Percentiles rank a stretch among this genome's conserved stretches.
phyloP scores from a whole-genome alignment of 2,888 invertebrate species.

The Clanis bilineata region DNA sequence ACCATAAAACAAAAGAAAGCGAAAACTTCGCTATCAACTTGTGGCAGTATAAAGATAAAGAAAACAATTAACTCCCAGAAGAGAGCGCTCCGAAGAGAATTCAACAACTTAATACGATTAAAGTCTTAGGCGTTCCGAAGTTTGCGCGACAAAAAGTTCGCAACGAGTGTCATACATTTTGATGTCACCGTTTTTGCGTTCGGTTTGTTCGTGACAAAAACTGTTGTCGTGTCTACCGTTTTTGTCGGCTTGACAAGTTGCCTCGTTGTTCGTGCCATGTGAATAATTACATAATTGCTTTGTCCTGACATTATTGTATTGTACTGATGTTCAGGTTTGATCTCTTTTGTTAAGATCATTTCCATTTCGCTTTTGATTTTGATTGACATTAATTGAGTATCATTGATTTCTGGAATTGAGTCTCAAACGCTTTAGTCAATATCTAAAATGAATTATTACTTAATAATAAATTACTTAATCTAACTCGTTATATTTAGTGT shows the following conservation, averaged over 20 bases:
- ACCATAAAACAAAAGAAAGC: constrained; percentile 22
- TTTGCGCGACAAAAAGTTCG: constrained; percentile 20
- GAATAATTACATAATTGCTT: constrained; percentile 74
- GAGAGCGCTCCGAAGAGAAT: constrained; percentile 52
- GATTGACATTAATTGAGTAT: neutral
- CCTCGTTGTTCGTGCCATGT: constrained; percentile 31
- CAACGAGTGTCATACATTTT: constrained; percentile 70
- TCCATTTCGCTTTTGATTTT: constrained; percentile 8
- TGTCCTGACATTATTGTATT: constrained; percentile 38
- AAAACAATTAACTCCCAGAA: constrained; percentile 61
- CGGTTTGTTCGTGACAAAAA: constrained; percentile 52
- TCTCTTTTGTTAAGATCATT: neutral
- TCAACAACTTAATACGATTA: constrained; percentile 63
- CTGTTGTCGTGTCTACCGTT: constrained; percentile 65
- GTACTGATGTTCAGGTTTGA: constrained; percentile 24
- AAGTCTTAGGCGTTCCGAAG: constrained; percentile 38
- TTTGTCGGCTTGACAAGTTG: constrained; percentile 73
- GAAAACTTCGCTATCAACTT: constrained; percentile 39
- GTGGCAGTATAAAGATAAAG: constrained; percentile 38
- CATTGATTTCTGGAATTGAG: neutral
- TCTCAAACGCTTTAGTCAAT: no score
- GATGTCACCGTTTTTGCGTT: constrained; percentile 65
- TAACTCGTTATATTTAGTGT: no score
- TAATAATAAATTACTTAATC: neutral
- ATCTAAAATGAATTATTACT: no score